A percentile compares a stretch with the other conserved stretches of the same genome.
Evolutionary conservation across 2,888 invertebrate genomes (phyloP).

Genomic region (Nebria brevicollis): DNA sequence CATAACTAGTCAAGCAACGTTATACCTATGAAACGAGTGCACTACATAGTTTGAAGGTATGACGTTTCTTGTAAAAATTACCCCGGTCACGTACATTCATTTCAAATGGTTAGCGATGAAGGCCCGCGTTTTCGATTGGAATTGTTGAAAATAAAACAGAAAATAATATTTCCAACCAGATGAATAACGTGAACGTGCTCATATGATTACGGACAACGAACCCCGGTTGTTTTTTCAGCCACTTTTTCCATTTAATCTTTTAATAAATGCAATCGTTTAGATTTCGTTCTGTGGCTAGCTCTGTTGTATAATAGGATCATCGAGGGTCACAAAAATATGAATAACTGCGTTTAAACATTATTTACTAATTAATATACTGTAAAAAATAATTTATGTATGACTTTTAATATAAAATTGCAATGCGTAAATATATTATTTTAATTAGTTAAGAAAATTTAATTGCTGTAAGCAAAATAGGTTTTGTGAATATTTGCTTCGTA

Average conservation of each 20-base stretch:
- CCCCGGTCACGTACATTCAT: constrained; percentile 41
- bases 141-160: not conserved
- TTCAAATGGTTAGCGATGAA: constrained; percentile 19
- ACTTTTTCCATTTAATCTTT: constrained; percentile 41
- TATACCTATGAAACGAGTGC: too few species aligned
- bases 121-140: not conserved
- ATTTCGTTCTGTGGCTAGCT: not conserved
- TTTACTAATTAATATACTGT: too few species aligned
- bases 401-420: too few species aligned
- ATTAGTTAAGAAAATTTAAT: too few species aligned
- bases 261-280: constrained; percentile 27
- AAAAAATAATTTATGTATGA: too few species aligned
- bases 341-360: not conserved
- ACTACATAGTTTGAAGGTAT: not conserved
- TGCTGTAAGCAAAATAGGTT: too few species aligned
- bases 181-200: constrained; percentile 36
- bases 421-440: too few species aligned
- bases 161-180: constrained; percentile 5
- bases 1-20: not conserved
- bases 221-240: constrained; percentile 18
- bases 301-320: not conserved
- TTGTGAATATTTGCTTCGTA: too few species aligned
- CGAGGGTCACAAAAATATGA: not conserved
- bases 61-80: constrained; percentile 41
- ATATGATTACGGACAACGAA: constrained; percentile 40